A percentile compares a stretch with the other conserved stretches of the same genome.
These are phyloP conservation scores for Ectemnius lituratus DNA, from an alignment of 2,888 invertebrate genomes.

Conservation along the genomic window DNA sequence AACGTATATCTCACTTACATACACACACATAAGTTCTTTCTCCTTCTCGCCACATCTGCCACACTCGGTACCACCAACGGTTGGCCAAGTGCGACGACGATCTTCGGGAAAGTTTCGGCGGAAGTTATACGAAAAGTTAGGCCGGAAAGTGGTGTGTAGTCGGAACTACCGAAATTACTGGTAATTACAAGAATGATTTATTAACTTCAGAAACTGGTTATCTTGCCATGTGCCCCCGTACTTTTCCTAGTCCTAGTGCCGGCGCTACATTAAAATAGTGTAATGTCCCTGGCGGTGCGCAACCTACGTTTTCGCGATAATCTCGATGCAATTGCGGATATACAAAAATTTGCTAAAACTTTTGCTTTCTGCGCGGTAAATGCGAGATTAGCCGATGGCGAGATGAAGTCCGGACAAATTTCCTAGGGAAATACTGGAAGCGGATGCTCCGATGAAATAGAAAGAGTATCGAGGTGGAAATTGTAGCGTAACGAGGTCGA, in stretches of 20 bases:
- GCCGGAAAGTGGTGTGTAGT: slow-evolving; percentile 41
- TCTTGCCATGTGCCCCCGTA: slow-evolving; percentile 36
- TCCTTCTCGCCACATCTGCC: slow-evolving; percentile 39
- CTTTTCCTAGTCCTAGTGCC: slow-evolving; percentile 12
- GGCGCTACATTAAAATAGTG: slow-evolving; percentile 42
- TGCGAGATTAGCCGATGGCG: background rate
- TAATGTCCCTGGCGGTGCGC: slow-evolving; percentile 35
- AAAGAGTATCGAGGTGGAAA: too few species aligned
- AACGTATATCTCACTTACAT: background rate
- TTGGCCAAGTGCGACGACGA: slow-evolving; percentile 36
- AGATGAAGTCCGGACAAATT: background rate
- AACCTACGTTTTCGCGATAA: background rate
- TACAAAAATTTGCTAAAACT: background rate
- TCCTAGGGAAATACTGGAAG: background rate
- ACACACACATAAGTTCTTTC: background rate
- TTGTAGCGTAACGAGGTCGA: too few species aligned
- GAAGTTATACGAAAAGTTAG: slow-evolving; percentile 61
- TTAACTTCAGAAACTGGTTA: slow-evolving; percentile 57
- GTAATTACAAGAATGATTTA: slow-evolving; percentile 61
- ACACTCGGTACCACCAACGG: slow-evolving; percentile 32
- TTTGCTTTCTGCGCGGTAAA: background rate
- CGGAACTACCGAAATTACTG: slow-evolving; percentile 58
- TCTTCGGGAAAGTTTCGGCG: slow-evolving; percentile 48
- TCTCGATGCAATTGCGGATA: background rate
- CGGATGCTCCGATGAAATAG: too few species aligned